These are phyloP conservation scores for Linyphia triangularis DNA, from an alignment of 2,888 invertebrate species.

Conservation along the genomic window DNA sequence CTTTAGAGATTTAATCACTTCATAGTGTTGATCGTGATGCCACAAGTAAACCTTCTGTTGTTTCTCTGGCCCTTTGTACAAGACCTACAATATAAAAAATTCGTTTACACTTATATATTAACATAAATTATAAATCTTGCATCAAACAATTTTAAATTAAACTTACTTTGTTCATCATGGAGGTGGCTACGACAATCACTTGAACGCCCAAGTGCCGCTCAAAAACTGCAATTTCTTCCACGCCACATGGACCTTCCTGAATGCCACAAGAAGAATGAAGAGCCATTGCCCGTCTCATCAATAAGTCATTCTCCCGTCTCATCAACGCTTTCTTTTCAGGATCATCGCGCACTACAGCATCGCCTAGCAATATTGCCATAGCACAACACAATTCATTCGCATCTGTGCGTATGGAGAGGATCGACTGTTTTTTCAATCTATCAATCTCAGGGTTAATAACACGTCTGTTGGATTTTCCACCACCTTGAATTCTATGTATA, in stretches of 20 bases:
- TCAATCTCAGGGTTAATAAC: background rate
- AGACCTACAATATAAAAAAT: background rate
- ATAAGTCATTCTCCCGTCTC: no score
- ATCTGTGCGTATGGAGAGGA: no score
- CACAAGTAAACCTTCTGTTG: no score
- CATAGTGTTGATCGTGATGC: background rate
- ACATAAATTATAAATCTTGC: background rate
- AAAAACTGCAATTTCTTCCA: conserved; percentile 15
- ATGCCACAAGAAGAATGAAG: background rate
- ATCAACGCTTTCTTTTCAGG: background rate
- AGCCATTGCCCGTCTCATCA: no score
- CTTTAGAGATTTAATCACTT: conserved; percentile 8
- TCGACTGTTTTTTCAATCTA: no score
- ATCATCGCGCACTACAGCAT: background rate
- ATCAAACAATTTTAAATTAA: background rate
- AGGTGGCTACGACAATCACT: conserved; percentile 19
- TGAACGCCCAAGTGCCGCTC: background rate
- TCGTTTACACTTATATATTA: background rate
- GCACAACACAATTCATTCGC: conserved; percentile 25
- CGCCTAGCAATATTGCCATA: background rate
- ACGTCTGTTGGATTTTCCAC: background rate
- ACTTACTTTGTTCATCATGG: conserved; percentile 8
- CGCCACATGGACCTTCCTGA: background rate
- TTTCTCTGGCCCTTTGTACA: no score
- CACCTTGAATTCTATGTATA: no score